Conservation (phyloP, 2,113 vertebrate species). For the Shinisaurus crocodilurus region DNA sequence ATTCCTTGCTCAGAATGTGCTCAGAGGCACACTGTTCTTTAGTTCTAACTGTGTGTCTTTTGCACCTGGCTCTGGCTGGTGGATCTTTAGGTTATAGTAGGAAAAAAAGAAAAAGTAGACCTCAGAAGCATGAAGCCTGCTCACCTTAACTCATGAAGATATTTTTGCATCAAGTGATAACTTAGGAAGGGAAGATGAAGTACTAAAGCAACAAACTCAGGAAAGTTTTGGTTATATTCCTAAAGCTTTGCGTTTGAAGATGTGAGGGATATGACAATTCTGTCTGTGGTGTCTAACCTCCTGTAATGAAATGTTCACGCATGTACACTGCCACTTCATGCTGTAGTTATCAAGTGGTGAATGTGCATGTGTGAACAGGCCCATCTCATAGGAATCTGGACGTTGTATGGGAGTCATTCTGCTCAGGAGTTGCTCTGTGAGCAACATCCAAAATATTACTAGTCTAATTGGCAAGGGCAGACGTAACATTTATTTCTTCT, state of each 20-base stretch:
- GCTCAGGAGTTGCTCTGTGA: background rate
- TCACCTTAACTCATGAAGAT: too few species aligned
- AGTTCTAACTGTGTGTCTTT: too few species aligned
- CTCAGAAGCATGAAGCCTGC: too few species aligned
- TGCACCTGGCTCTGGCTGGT: too few species aligned
- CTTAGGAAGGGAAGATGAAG: too few species aligned
- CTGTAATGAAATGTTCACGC: background rate
- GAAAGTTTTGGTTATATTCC: background rate
- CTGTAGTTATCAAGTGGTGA: background rate
- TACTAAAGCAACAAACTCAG: background rate
- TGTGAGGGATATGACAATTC: background rate
- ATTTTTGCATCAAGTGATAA: too few species aligned
- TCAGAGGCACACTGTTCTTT: too few species aligned
- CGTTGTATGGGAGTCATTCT: background rate
- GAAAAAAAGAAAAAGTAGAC: too few species aligned
- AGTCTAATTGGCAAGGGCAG: background rate
- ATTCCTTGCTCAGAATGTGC: too few species aligned
- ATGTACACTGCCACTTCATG: background rate
- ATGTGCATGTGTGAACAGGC: background rate
- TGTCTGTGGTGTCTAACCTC: background rate
- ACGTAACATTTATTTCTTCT: conserved; percentile 20
- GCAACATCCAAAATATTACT: background rate
- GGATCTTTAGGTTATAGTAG: too few species aligned
- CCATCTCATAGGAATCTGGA: background rate
- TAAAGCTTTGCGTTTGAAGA: background rate